These are phyloP conservation scores for Chrysomela aeneicollis DNA, from an alignment of 2,888 invertebrate genomes.

Conservation along the genomic window DNA sequence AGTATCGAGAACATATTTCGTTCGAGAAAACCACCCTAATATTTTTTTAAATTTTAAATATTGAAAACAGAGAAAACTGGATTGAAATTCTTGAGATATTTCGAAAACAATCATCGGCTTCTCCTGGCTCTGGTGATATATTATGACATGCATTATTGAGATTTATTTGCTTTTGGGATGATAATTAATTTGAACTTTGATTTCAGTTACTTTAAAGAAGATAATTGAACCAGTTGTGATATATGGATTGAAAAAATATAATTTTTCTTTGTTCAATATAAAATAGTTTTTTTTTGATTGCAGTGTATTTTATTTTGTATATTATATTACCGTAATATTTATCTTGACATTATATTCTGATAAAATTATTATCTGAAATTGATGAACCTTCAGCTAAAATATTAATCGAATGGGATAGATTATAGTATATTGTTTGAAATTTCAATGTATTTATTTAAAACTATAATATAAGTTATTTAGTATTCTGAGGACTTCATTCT, in stretches of 20 bases:
- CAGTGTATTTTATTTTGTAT: constrained; percentile 7
- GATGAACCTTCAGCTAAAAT: constrained; percentile 1
- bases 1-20: too few relatives aligned
- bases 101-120: not conserved
- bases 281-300: constrained; percentile 3
- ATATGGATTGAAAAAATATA: constrained; percentile 5
- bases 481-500: not conserved
- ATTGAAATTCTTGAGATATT: too few relatives aligned
- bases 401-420: not conserved
- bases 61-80: too few relatives aligned
- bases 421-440: constrained; percentile 4
- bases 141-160: not conserved
- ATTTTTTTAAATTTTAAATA: too few relatives aligned
- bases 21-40: too few relatives aligned
- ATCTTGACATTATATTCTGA: constrained; percentile 4
- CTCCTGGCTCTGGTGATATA: not conserved
- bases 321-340: not conserved
- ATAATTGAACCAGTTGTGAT: constrained; percentile 5
- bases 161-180: not conserved
- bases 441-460: constrained; percentile 6
- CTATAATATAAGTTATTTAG: constrained; percentile 4
- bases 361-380: not conserved
- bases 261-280: not conserved
- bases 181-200: not conserved
- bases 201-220: constrained; percentile 5